phyloP scores from a whole-genome alignment of 1,140 invertebrate genomes.

The Drosophila sulfurigaster region DNA sequence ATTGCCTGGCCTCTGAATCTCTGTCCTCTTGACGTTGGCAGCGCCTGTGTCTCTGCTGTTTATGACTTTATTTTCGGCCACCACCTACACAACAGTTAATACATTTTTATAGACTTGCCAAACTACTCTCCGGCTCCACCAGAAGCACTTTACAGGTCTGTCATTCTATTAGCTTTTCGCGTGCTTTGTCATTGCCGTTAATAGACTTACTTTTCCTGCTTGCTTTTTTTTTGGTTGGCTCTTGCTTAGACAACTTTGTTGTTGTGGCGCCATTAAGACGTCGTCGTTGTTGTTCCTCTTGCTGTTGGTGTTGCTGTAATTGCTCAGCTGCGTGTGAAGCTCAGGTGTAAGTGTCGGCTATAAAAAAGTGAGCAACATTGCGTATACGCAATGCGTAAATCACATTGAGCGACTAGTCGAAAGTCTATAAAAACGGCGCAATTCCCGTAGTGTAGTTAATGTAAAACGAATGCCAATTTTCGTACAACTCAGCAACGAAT shows the following conservation, averaged over 20 bases:
- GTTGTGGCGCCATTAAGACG: slow-evolving; percentile 30
- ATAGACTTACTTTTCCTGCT: slow-evolving; percentile 72
- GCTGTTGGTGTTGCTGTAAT: slow-evolving; percentile 36
- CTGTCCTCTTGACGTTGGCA: slow-evolving; percentile 6
- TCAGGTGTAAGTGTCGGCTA: slow-evolving; percentile 56
- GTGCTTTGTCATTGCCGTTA: slow-evolving; percentile 81
- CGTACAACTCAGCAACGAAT: background rate
- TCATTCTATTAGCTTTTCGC: slow-evolving; percentile 81
- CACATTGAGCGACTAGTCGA: slow-evolving; percentile 38
- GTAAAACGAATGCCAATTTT: background rate
- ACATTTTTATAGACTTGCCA: slow-evolving; percentile 79
- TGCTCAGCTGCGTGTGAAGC: slow-evolving; percentile 62
- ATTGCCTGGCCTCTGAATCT: slow-evolving; percentile 37
- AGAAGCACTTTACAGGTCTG: slow-evolving; percentile 54
- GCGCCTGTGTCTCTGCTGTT: slow-evolving; percentile 41
- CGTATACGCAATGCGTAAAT: slow-evolving; percentile 69
- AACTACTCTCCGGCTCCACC: slow-evolving; percentile 54
- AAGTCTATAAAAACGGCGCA: slow-evolving; percentile 3
- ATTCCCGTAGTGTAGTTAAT: background rate
- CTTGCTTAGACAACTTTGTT: slow-evolving; percentile 37
- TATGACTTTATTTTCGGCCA: slow-evolving; percentile 75
- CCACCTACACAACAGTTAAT: slow-evolving; percentile 71
- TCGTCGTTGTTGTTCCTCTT: slow-evolving; percentile 7
- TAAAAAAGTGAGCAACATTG: slow-evolving; percentile 57
- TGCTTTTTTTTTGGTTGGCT: slow-evolving; percentile 9